Evolutionary conservation across 2,888 invertebrate species (phyloP).

Genomic region (Apodemia mormo): DNA sequence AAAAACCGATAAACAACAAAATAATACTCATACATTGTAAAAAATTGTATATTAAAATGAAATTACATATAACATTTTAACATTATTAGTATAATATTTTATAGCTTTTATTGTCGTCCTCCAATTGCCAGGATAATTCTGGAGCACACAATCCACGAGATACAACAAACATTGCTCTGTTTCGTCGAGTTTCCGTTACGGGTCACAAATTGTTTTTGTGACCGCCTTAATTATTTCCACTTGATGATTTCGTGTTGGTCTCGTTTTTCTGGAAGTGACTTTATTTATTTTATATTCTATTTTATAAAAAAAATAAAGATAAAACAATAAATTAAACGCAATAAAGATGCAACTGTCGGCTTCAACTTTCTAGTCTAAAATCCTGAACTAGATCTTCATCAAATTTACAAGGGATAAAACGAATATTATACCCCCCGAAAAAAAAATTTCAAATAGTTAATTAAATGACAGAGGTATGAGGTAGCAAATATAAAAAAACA

Average conservation of each 20-base stretch:
- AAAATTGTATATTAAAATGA: too few relatives aligned
- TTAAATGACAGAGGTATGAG: too few relatives aligned
- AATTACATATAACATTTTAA: not conserved
- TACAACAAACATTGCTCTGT: constrained; percentile 36
- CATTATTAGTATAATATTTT: not conserved
- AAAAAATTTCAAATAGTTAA: too few relatives aligned
- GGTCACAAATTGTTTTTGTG: constrained; percentile 77
- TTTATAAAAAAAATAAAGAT: not conserved
- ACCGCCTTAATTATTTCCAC: constrained; percentile 73
- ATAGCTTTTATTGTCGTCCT: not conserved
- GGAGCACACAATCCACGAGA: constrained; percentile 33
- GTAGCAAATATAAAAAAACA: too few relatives aligned
- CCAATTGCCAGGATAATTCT: constrained; percentile 25
- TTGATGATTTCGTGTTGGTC: constrained; percentile 56
- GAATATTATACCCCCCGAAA: too few relatives aligned
- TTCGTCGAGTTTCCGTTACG: constrained; percentile 53
- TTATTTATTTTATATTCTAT: not conserved
- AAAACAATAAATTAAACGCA: too few relatives aligned
- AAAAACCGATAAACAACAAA: too few relatives aligned
- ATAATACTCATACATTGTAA: too few relatives aligned
- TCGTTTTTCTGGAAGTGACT: constrained; percentile 43
- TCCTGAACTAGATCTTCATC: too few relatives aligned
- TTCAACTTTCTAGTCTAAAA: too few relatives aligned
- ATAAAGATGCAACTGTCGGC: too few relatives aligned
- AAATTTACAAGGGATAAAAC: too few relatives aligned